A percentile compares a stretch with the other conserved stretches of the same genome.
These are phyloP conservation scores for Malacosoma neustria DNA, from an alignment of 2,888 invertebrate genomes.

Conservation along the genomic window DNA sequence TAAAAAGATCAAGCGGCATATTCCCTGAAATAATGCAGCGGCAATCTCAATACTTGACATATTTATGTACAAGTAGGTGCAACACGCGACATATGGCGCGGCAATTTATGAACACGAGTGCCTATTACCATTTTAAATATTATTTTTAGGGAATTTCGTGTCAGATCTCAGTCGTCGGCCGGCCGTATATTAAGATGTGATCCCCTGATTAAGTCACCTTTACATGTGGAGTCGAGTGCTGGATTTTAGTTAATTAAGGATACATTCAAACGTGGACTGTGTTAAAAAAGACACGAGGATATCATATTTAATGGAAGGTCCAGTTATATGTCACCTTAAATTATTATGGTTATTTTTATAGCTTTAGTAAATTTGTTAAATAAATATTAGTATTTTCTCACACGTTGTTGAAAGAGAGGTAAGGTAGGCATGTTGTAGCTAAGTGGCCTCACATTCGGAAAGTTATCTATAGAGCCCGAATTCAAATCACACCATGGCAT, in stretches of 20 bases:
- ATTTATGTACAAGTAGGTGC: conserved; percentile 73
- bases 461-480: too few species aligned
- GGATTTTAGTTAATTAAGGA: conserved; percentile 65
- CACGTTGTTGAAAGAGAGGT: too few species aligned
- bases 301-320: neutral
- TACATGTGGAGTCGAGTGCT: conserved; percentile 45
- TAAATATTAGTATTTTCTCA: neutral
- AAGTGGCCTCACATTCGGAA: too few species aligned
- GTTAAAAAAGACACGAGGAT: neutral
- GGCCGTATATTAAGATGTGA: conserved; percentile 70
- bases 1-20: conserved; percentile 44
- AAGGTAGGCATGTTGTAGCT: too few species aligned
- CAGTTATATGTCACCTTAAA: neutral
- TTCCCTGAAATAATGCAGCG: conserved; percentile 38
- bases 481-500: too few species aligned
- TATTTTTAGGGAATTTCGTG: conserved; percentile 75
- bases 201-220: conserved; percentile 66
- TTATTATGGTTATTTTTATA: neutral
- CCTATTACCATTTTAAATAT: conserved; percentile 76
- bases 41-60: conserved; percentile 69
- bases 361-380: neutral
- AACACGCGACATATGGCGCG: conserved; percentile 69
- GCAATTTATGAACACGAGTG: conserved; percentile 70
- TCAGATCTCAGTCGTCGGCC: conserved; percentile 72
- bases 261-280: conserved; percentile 21